Evolutionary conservation across 1,140 invertebrate genomes (phyloP).

Genomic region (Drosophila busckii): DNA sequence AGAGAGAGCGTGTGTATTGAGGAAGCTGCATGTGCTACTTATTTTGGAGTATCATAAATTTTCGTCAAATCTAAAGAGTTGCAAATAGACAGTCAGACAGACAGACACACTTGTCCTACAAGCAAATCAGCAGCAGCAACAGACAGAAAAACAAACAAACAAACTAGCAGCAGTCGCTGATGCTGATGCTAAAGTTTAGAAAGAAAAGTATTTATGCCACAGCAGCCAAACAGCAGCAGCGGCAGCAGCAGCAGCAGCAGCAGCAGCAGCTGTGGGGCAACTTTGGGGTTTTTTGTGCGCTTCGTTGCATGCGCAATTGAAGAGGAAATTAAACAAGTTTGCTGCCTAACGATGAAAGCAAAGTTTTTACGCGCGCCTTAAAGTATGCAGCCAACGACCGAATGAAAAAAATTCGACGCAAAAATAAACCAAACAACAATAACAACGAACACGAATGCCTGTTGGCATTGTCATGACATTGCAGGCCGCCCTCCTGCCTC

Average conservation of each 20-base stretch:
- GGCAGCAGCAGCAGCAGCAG: not conserved
- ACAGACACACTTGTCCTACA: constrained; percentile 10
- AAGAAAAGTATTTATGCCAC: constrained; percentile 42
- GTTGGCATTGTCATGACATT: constrained; percentile 18
- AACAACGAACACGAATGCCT: constrained; percentile 9
- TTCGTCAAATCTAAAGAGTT: too few relatives aligned
- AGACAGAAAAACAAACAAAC: constrained; percentile 33
- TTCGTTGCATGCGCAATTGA: constrained; percentile 59
- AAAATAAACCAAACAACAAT: constrained; percentile 8
- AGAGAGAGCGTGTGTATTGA: not conserved
- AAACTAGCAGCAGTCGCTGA: too few relatives aligned
- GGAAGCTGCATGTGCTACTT: too few relatives aligned
- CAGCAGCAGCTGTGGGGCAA: constrained; percentile 14
- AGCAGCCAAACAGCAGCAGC: constrained; percentile 8
- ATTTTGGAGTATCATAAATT: too few relatives aligned
- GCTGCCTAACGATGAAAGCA: constrained; percentile 64
- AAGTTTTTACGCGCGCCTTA: constrained; percentile 63
- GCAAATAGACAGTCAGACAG: not conserved
- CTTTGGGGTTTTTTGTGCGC: constrained; percentile 36
- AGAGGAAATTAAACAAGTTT: constrained; percentile 77
- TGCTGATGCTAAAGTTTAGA: constrained; percentile 51
- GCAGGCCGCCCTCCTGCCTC: not conserved
- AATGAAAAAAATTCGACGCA: constrained; percentile 24
- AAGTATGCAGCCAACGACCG: constrained; percentile 51
- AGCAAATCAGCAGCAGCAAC: constrained; percentile 49